phyloP scores from a whole-genome alignment of 2,797 vertebrate species.

The Trachurus trachurus region DNA sequence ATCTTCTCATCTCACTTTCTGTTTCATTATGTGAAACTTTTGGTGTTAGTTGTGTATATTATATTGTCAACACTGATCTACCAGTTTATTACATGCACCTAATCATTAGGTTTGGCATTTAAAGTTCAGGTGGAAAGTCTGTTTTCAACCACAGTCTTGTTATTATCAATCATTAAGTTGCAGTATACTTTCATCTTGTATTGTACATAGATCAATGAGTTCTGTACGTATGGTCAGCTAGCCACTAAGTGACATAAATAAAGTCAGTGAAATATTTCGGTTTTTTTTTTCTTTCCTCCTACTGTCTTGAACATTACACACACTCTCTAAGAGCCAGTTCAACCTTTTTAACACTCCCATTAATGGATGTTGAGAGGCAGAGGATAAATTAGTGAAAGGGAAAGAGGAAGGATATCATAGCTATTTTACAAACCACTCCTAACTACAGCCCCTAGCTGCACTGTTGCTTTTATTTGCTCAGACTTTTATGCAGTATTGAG shows the following conservation, averaged over 20 bases:
- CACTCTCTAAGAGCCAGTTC: constrained; percentile 2
- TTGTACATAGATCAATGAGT: background rate
- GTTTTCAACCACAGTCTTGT: background rate
- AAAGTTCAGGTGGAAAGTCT: background rate
- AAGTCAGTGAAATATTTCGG: too few species aligned
- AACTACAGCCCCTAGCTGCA: constrained; percentile 25
- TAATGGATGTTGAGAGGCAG: constrained; percentile 22
- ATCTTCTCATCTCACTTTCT: too few species aligned
- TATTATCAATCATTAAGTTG: background rate
- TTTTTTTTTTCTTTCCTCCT: too few species aligned
- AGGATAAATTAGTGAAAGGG: background rate
- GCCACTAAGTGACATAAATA: too few species aligned
- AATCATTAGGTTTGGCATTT: background rate
- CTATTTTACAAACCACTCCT: constrained; percentile 23
- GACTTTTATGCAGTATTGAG: constrained; percentile 21
- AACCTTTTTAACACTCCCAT: background rate
- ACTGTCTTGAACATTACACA: too few species aligned
- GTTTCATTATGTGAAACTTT: background rate
- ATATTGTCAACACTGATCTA: background rate
- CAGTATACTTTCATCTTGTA: too few species aligned
- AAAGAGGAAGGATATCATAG: constrained; percentile 33
- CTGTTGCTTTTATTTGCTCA: constrained; percentile 29
- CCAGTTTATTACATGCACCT: background rate
- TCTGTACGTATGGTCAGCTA: too few species aligned
- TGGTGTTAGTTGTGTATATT: background rate